phyloP scores from a whole-genome alignment of 2,797 vertebrate genomes.

The Momotus momota region DNA sequence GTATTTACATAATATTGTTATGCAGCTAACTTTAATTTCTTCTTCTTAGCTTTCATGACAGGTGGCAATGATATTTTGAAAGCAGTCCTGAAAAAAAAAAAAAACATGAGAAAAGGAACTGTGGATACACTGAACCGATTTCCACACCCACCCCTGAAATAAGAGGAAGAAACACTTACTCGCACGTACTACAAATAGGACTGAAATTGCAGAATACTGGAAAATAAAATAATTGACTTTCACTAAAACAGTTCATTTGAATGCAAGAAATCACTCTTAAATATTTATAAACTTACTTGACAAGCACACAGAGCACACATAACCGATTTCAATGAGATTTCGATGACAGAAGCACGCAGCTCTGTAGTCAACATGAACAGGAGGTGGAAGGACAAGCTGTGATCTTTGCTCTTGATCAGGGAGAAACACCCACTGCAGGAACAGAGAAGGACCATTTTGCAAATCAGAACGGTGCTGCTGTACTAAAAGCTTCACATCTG shows the following conservation, averaged over 20 bases:
- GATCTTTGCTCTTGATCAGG: slow-evolving; percentile 93
- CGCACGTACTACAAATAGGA: slow-evolving; percentile 99
- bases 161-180: slow-evolving; percentile 85
- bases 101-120: not conserved
- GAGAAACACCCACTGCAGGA: slow-evolving; percentile 93
- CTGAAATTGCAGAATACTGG: slow-evolving; percentile 99
- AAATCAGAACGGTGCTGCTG: not conserved
- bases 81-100: slow-evolving; percentile 86
- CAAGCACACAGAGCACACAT: slow-evolving; percentile 96
- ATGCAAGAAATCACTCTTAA: not conserved
- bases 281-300: slow-evolving; percentile 87
- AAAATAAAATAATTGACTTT: slow-evolving; percentile 20
- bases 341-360: slow-evolving; percentile 98
- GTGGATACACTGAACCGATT: not conserved
- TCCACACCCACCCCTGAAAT: not conserved
- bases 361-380: slow-evolving; percentile 94
- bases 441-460: not conserved
- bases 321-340: slow-evolving; percentile 96
- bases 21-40: slow-evolving; percentile 86
- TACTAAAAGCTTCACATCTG: not conserved
- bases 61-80: slow-evolving; percentile 97
- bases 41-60: slow-evolving; percentile 96
- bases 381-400: slow-evolving; percentile 90
- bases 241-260: not conserved
- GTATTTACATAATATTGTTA: slow-evolving; percentile 20